Base-by-base conservation (phyloP, 2,888 invertebrate genomes). In the Leuctra nigra region DNA sequence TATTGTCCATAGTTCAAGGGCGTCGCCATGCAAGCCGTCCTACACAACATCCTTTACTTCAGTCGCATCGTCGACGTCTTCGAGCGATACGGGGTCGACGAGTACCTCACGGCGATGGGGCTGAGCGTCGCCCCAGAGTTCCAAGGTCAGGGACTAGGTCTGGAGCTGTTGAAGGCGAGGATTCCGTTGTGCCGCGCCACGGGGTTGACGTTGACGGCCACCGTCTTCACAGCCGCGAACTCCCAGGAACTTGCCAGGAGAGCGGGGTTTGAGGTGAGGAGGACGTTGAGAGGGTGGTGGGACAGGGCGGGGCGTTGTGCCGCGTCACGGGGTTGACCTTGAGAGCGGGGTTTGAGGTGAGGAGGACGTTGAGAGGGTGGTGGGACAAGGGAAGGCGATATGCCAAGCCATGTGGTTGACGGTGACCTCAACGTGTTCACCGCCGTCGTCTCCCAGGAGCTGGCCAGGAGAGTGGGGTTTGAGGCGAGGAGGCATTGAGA, bases 71-170 rank as follows among this genome's bases (percentile, higher is more conserved):
- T 77, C 0, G 75, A 76, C 62, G 64, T 72, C 38, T 77, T 72
- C 66, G 56, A 67, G 7, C 63, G 63, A 11, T 78, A 70, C 61
- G 66, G 66, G 0, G 75, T 76, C 4, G 71, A 74, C 29, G 67
- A 68, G 53, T 76, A 75, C 60, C 63, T 78, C 58, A 73, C 72
- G 0, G 78, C 77, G 0, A 73, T 73, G 55, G 78, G 78, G 0
- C 67, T 78, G 63, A 76, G 76, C 38, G 77, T 78, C 3, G 68
- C 68, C 22, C 74, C 74, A 0, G 63, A 68, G 6, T 77, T 73
- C 73, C 66, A 77, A 4, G 77, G 77, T 0, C 64, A 70, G 53
- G 69, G 69, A 1, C 70, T 78, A 6, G 78, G 76, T 1, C 69
- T 69, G 63, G 71, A 74, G 61, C 66, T 78, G 9, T 62, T 78